Conservation (phyloP, 2,888 invertebrate genomes). For the Tenthredo scrophulariae region DNA sequence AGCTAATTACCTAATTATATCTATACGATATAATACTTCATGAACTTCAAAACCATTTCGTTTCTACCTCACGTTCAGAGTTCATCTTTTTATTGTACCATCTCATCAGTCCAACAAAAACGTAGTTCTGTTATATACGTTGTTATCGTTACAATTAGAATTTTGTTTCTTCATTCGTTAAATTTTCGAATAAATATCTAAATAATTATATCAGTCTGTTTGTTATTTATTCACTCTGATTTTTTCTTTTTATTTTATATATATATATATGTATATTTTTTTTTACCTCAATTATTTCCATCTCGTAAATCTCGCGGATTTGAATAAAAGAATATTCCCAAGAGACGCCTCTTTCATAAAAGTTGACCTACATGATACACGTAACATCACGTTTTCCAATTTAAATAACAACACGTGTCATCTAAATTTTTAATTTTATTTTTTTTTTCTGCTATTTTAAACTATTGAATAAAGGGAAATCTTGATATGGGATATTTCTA, state of each 20-base stretch:
- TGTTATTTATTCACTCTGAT: no score
- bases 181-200: neutral
- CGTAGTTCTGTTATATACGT: neutral
- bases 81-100: neutral
- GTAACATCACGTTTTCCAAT: neutral
- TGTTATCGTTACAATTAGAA: no score
- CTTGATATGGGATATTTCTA: no score
- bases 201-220: neutral
- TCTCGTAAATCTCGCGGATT: neutral
- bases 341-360: neutral
- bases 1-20: neutral
- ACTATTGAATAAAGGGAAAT: neutral
- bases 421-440: neutral
- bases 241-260: no score
- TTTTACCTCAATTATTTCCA: neutral
- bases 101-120: neutral
- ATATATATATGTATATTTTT: no score
- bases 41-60: neutral
- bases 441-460: neutral
- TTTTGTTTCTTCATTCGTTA: no score
- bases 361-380: neutral
- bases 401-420: constrained; percentile 5
- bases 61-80: neutral
- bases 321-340: neutral
- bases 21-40: no score